Evolutionary conservation across 2,797 vertebrate species (phyloP), one percentile per base, ranked within the genome.

Genomic region (Enteromius trimaculatus): DNA sequence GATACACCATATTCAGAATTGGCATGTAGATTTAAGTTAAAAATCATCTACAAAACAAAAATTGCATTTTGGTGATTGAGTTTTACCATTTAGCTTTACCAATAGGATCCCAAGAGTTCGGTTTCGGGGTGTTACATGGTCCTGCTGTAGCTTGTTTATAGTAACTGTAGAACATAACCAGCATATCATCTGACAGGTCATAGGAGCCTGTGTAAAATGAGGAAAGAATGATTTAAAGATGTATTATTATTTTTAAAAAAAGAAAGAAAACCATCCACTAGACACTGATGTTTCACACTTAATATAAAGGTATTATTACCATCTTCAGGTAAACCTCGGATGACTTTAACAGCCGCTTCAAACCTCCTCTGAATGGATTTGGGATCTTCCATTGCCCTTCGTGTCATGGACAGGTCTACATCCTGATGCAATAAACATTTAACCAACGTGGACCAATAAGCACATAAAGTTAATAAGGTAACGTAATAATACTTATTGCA

Each of bases 121-220:
- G 97, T 82, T 96, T 95, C 58, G 95, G 90, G 75, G 94, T 92
- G 86, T 94, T 95, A 88, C 97, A 98, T 6, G 96, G 96, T 84
- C 97, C 97, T 86, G 91, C 87, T 4, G 96, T 98, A 85, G 97
- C 98, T 92, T 99, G 98, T 81, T 96, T 97, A 90, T 97, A 96
- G 88, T 97, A 98, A 91, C 96, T 96, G 88, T 97, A 97, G 88
- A 99, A 98, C 94, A 96, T 96, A 84, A 97, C 93, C 96, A 97
- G 96, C 96, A 98, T 96, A 92, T 98, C 96, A 90, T 98, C 96
- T 0, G 97, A 97, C 42, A 96, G 96, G 90, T 98, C 97, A 90
- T 97, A 99, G 65, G 95, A 94, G 90, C 97, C 98, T 99, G 84
- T 34, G n/a, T 44, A 23, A 65, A 49, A 69, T 19, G 0, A 77